Conservation (phyloP, 2,888 invertebrate genomes). For the Ellobium chinense region DNA sequence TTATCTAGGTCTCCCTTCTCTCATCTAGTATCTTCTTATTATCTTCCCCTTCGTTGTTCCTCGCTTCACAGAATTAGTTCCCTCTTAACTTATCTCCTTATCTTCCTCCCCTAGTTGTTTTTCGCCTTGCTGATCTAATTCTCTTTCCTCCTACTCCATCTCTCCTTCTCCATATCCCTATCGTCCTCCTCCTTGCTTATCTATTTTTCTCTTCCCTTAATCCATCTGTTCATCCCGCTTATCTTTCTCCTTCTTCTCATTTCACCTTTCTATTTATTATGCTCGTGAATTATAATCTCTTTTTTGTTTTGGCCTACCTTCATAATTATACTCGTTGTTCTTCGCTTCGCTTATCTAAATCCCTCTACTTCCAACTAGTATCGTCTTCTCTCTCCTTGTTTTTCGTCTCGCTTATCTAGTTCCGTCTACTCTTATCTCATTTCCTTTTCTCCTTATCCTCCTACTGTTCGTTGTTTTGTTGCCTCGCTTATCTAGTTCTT, state of each 20-base stretch:
- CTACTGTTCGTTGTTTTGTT: neutral
- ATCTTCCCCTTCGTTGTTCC: too few relatives aligned
- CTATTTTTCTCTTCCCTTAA: neutral
- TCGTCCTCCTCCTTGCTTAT: conserved; percentile 18
- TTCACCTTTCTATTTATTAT: neutral
- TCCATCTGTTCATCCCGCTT: neutral
- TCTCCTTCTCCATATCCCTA: conserved; percentile 26
- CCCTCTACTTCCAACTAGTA: neutral
- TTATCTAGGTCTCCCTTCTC: too few relatives aligned
- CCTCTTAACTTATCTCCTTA: too few relatives aligned
- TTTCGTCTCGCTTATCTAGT: neutral
- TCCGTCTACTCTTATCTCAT: neutral
- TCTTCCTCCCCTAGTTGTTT: too few relatives aligned
- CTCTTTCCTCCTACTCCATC: neutral
- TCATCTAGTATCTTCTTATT: too few relatives aligned
- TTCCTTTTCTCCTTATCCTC: conserved; percentile 1
- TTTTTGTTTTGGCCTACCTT: neutral
- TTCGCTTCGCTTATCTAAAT: neutral
- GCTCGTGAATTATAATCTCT: neutral
- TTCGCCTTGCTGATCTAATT: too few relatives aligned
- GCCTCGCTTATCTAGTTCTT: neutral
- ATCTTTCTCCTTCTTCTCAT: neutral
- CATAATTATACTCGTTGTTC: conserved; percentile 5
- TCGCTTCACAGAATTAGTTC: too few relatives aligned
- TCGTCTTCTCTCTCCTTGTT: neutral